These are phyloP conservation scores for Melanerpes aurifrons DNA, from an alignment of 2,113 vertebrate genomes.

Conservation along the genomic window DNA sequence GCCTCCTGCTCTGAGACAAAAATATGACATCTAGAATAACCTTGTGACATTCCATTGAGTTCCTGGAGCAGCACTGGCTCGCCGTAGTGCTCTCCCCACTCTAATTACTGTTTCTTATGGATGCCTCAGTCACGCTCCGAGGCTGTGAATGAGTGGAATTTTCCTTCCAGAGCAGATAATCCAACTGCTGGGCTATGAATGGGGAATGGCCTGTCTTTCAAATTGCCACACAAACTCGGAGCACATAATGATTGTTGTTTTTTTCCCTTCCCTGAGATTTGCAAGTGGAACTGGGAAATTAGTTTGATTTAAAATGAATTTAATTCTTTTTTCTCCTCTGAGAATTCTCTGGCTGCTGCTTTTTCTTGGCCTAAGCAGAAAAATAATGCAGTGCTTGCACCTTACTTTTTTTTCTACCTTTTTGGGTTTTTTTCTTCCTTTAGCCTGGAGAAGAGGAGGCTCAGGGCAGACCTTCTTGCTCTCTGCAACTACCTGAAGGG, in stretches of 20 bases:
- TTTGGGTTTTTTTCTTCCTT: neutral
- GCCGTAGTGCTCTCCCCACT: neutral
- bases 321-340: neutral
- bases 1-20: neutral
- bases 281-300: slow-evolving; percentile 4
- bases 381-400: neutral
- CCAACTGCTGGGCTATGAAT: slow-evolving; percentile 3
- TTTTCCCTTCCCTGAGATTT: neutral
- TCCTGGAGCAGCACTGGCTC: neutral
- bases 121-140: neutral
- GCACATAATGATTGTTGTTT: neutral
- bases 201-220: slow-evolving; percentile 8
- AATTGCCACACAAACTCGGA: neutral
- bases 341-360: neutral
- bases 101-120: slow-evolving; percentile 26
- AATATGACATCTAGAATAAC: neutral
- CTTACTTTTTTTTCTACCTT: neutral
- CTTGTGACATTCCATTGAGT: neutral
- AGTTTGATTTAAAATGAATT: slow-evolving; percentile 25
- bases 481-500: no score
- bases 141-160: slow-evolving; percentile 24
- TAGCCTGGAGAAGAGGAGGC: no score
- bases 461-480: no score
- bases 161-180: slow-evolving; percentile 35
- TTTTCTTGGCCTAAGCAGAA: slow-evolving; percentile 6